A percentile compares a stretch with the other conserved stretches of the same genome.
Conservation (phyloP, 2,797 vertebrate genomes). For the Salarias fasciatus region DNA sequence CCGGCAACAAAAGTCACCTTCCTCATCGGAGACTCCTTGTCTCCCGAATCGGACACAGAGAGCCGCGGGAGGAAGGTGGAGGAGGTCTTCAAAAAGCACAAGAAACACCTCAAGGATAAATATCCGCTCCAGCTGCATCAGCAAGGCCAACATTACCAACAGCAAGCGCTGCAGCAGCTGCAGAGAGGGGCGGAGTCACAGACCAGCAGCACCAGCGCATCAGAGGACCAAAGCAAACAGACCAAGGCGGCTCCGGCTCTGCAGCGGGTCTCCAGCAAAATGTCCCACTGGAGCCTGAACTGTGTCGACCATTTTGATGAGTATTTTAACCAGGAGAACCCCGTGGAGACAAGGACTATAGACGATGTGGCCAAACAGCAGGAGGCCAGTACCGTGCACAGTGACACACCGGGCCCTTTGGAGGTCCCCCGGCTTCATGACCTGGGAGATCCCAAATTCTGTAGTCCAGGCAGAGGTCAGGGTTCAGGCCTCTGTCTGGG, state of each 20-base stretch:
- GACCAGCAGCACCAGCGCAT: constrained; percentile 68
- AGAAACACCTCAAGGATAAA: constrained; percentile 81
- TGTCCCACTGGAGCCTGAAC: constrained; percentile 85
- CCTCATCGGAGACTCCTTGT: constrained; percentile 97
- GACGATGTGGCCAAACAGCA: constrained; percentile 77
- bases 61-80: constrained; percentile 87
- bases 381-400: constrained; percentile 41
- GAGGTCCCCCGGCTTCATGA: constrained; percentile 5
- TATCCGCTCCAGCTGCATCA: constrained; percentile 47
- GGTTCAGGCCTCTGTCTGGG: constrained; percentile 40
- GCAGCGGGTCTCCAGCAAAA: constrained; percentile 80
- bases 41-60: constrained; percentile 97
- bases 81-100: constrained; percentile 88
- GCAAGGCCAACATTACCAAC: constrained; percentile 61
- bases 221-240: constrained; percentile 89
- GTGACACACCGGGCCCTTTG: constrained; percentile 59
- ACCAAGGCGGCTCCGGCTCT: constrained; percentile 76
- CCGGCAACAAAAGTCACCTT: constrained; percentile 93
- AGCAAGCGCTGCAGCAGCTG: constrained; percentile 41
- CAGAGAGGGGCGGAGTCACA: constrained; percentile 42
- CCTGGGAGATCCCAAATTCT: constrained; percentile 22
- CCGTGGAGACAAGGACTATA: constrained; percentile 89
- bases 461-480: constrained; percentile 12
- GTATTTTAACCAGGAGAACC: constrained; percentile 88
- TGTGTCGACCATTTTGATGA: constrained; percentile 89